Conservation (phyloP, 2,888 invertebrate species). For the Serrognathus titanus region DNA sequence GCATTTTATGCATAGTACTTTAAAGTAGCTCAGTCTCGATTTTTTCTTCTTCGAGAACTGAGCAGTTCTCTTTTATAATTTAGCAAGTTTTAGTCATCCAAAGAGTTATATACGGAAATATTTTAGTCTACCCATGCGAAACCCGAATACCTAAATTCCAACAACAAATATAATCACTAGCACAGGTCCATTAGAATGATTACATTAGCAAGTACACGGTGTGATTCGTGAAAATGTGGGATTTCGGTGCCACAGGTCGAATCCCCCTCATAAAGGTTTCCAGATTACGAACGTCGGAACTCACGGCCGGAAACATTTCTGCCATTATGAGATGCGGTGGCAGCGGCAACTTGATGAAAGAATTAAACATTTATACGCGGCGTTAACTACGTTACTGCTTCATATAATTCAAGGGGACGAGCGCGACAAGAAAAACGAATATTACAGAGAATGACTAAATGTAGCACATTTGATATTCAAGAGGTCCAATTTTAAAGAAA, state of each 20-base stretch:
- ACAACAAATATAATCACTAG: too few relatives aligned
- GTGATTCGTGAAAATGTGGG: conserved; percentile 18
- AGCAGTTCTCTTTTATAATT: too few relatives aligned
- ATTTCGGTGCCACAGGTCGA: conserved; percentile 13
- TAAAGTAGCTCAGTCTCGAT: too few relatives aligned
- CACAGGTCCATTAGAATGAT: conserved; percentile 17
- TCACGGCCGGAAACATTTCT: conserved; percentile 14
- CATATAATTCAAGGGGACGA: background rate
- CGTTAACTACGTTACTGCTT: background rate
- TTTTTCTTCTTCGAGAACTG: too few relatives aligned
- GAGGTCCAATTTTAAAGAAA: too few relatives aligned
- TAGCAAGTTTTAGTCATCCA: too few relatives aligned
- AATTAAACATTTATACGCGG: conserved; percentile 5
- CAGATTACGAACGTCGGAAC: conserved; percentile 25
- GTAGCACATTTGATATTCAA: too few relatives aligned
- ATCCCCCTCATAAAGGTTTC: conserved; percentile 24
- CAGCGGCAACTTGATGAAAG: conserved; percentile 6
- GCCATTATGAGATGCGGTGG: conserved; percentile 1
- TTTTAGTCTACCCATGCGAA: too few relatives aligned
- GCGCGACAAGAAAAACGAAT: background rate
- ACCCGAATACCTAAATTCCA: too few relatives aligned
- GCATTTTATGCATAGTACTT: too few relatives aligned
- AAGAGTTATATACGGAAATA: too few relatives aligned
- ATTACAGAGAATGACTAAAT: background rate
- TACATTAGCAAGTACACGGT: conserved; percentile 23